These are phyloP conservation scores for Apamea crenata DNA, from an alignment of 2,888 invertebrate species.

Conservation along the genomic window DNA sequence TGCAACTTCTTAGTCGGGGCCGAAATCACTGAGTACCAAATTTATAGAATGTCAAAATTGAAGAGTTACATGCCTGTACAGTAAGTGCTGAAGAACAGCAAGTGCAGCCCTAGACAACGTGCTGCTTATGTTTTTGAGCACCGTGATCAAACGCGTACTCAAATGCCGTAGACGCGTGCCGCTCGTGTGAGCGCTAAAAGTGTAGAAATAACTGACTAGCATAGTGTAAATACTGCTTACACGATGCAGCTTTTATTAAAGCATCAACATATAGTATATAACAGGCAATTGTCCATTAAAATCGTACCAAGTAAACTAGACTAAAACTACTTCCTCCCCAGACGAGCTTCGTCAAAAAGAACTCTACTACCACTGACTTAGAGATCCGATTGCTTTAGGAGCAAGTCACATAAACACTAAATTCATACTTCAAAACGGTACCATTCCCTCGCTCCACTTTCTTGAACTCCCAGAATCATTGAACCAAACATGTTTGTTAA, in stretches of 20 bases:
- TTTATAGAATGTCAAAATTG: too few relatives aligned
- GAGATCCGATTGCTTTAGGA: background rate
- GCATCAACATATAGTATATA: background rate
- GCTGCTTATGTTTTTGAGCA: too few relatives aligned
- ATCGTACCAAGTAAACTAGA: too few relatives aligned
- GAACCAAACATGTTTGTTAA: slow-evolving; percentile 49
- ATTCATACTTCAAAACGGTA: slow-evolving; percentile 12
- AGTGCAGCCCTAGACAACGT: too few relatives aligned
- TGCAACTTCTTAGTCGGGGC: too few relatives aligned
- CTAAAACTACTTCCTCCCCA: background rate
- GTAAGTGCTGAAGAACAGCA: too few relatives aligned
- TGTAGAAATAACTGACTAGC: too few relatives aligned
- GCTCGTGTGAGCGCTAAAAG: too few relatives aligned
- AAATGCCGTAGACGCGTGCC: too few relatives aligned
- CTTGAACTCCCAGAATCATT: slow-evolving; percentile 41
- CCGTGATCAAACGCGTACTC: too few relatives aligned
- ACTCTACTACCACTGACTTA: background rate
- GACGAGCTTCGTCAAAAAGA: background rate
- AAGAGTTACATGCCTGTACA: too few relatives aligned
- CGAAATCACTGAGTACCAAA: too few relatives aligned
- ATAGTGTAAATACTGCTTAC: background rate
- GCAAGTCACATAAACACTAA: background rate
- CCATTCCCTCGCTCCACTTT: slow-evolving; percentile 5
- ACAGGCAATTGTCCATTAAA: background rate
- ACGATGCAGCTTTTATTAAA: background rate